Evolutionary conservation across 92 coral and sea anemone species (phyloP).

Genomic region (Bergia puertoricense): DNA sequence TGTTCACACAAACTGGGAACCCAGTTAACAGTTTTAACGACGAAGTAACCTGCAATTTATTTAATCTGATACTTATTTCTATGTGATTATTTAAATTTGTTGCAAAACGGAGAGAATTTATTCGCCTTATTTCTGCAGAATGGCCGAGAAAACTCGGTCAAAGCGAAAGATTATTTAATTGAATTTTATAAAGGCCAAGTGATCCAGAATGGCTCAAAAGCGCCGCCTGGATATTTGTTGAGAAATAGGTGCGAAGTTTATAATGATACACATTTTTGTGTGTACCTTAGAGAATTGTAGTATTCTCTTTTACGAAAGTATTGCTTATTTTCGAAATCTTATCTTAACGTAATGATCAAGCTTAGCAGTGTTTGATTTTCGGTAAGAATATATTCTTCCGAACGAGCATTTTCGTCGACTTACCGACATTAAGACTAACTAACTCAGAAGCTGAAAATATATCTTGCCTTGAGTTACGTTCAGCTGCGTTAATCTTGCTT

Average conservation of each 20-base stretch:
- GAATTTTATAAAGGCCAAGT: conserved; percentile 2
- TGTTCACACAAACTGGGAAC: not conserved
- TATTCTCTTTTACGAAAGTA: not conserved
- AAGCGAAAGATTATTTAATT: conserved; percentile 34
- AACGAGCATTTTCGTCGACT: not conserved
- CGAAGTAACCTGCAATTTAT: conserved; percentile 14
- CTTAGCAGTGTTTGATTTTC: not conserved
- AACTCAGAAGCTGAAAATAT: not conserved
- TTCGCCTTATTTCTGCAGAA: not conserved
- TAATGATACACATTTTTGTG: conserved; percentile 24
- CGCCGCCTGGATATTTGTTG: conserved; percentile 44
- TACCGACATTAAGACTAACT: not conserved
- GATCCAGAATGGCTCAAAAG: conserved; percentile 44
- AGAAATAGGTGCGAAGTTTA: conserved; percentile 47
- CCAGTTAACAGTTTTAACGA: not conserved
- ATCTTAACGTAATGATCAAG: not conserved
- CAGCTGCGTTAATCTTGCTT: not conserved
- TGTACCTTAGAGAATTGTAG: conserved; percentile 33
- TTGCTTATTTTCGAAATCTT: conserved; percentile 18
- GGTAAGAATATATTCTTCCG: not conserved
- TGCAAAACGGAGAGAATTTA: conserved; percentile 7
- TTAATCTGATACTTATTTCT: conserved; percentile 12
- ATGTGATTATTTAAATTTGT: conserved; percentile 13
- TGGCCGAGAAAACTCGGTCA: conserved; percentile 28
- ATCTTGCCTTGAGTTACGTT: not conserved